Evolutionary conservation across 92 coral and sea anemone species (phyloP), one percentile per base, ranked within the genome.

Genomic region (Paramuricea clavata): DNA sequence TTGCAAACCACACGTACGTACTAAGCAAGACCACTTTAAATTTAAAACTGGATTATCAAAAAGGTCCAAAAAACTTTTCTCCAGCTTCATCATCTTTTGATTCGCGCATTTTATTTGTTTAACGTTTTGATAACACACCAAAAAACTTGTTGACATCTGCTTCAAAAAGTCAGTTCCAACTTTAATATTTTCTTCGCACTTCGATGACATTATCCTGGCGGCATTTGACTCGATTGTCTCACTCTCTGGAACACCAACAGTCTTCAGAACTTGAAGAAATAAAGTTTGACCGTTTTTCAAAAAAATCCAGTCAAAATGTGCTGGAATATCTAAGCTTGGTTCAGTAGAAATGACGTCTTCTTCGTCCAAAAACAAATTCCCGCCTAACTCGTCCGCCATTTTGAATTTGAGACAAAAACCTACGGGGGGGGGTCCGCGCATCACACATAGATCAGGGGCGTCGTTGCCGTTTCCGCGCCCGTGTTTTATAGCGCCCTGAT

Each of bases 391-490:
- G 19, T 52, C 61, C 61, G 61, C 61, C 61, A 52, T 52, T 52
- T 52, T 52, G 61, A 52, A 2, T 52, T 52, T 17, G 61, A 17
- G 44, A 4, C 4, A 4, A 39, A 4, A 4, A 39, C 10, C 4
- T 39, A 10, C 44, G 52, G 52, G 52, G 57, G 85, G 85, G 85
- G 85, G 74, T 12, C 21, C 74, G 85, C 56, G 85, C 85, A 81
- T 81, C 85, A 81, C 74, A 81, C 85, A 64, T 56, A 80, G 85
- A 80, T 56, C 85, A 80, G 56, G 85, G 85, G 72, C 52, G 59
- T 49, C 41, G 15, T 30, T 32, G 25, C 6, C 85, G 85, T 80
- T 80, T 80, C 85, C 49, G 23, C 85, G 49, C 47, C 68, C 70
- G 85, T 80, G 70, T 80, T 80, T 80, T 80, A 47, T 12, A 2